Base-by-base conservation (phyloP, 2,113 vertebrate species). In the Mirza zaza region DNA sequence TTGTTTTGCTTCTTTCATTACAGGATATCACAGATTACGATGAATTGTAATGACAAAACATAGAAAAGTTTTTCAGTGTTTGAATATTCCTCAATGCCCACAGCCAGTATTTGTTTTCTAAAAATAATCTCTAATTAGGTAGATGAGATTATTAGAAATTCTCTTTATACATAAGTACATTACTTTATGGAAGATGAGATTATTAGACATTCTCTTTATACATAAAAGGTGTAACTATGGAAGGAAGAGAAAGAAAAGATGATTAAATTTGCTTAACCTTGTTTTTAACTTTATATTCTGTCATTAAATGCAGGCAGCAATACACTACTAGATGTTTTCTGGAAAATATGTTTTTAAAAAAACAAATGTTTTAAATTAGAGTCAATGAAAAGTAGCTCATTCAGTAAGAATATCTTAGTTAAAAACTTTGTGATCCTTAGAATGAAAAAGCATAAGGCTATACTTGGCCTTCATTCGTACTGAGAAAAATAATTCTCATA, bases 401-500 rank as follows among this genome's bases (percentile, higher is more conserved):
- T 95, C 61, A 73, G 25, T 67, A 82, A 86, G 32, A 48, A 27
- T 39, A 42, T 67, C 88, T 86, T 67, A 67, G 61, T 86, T 90
- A 57, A 94, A 87, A 89, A 36, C 67, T 61, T 71, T 48, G 65
- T 82, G 61, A 73, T 73, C 55, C 91, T 91, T 45, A 71, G 81
- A 89, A 90, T 45, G 59, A 93, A 79, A 93, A 79, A 59, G 32
- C 57, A 39, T 25, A 79, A 84, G 55, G 34, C 50, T 87, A 20
- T 73, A 63, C 39, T 91, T 91, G 84, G 50, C 39, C 45, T 80
- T 87, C 73, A 39, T 83, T 48, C 13, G 88, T 80, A 92, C 86
- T 52, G 48, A 97, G 83, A 92, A 91, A 93, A 97, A 71, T 48
- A 76, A 87, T 95, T 96, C 94, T 94, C 95, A 80, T 39, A 94